phyloP scores from a whole-genome alignment of 1,140 invertebrate genomes.

The Oryctes rhinoceros region DNA sequence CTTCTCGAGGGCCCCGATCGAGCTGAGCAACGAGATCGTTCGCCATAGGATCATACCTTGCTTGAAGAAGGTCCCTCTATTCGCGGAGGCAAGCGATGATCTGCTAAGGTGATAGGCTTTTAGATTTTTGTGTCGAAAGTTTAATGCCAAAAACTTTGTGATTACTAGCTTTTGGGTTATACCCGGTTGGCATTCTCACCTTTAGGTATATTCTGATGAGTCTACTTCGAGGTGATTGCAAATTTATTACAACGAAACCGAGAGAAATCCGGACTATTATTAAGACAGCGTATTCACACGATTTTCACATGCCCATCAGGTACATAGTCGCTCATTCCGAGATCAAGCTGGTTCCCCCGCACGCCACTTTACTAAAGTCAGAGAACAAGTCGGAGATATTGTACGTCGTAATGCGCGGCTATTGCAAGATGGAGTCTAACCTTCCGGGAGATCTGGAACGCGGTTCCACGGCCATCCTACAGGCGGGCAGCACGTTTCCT shows the following conservation, averaged over 20 bases:
- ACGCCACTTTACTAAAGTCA: not conserved
- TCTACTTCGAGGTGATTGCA: too few species aligned
- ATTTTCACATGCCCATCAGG: not conserved
- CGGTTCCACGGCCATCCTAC: not conserved
- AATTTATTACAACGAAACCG: too few species aligned
- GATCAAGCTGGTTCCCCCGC: slow-evolving; percentile 16
- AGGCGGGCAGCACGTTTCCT: slow-evolving; percentile 37
- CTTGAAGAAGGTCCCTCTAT: slow-evolving; percentile 36
- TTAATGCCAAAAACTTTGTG: too few species aligned
- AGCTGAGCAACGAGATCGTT: slow-evolving; percentile 33
- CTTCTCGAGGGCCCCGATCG: slow-evolving; percentile 16
- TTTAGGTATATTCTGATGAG: too few species aligned
- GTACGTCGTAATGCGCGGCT: slow-evolving; percentile 38
- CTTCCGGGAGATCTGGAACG: slow-evolving; percentile 38
- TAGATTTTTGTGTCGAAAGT: too few species aligned
- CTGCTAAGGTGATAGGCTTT: not conserved
- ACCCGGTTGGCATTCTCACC: too few species aligned
- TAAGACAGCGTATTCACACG: too few species aligned
- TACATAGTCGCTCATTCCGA: slow-evolving; percentile 37
- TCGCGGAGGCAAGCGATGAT: slow-evolving; percentile 4
- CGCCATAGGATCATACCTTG: slow-evolving; percentile 31
- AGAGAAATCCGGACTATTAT: too few species aligned
- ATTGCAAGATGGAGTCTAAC: slow-evolving; percentile 32
- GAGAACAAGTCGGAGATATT: slow-evolving; percentile 24
- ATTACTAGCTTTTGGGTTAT: too few species aligned